phyloP scores from a whole-genome alignment of 30 jellyfish, hydroid and myxozoan genomes.

The Catostylus mosaicus region DNA sequence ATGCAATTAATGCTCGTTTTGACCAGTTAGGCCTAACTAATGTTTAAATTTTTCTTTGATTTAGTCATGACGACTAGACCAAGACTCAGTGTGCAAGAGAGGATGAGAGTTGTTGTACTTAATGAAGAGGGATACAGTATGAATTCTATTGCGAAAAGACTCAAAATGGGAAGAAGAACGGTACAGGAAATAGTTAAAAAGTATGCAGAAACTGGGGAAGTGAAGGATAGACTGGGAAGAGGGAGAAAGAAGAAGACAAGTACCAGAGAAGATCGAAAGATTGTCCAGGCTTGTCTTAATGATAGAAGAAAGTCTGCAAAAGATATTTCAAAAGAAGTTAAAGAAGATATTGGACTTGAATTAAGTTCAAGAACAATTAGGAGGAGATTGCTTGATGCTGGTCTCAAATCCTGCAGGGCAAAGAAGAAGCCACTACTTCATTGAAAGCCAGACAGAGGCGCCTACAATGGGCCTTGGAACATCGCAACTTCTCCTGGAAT shows the following conservation, averaged over 20 bases:
- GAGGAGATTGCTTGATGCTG: neutral
- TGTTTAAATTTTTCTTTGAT: neutral
- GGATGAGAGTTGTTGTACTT: neutral
- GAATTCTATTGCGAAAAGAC: neutral
- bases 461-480: conserved; percentile 15
- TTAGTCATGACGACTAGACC: neutral
- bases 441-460: neutral
- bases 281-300: neutral
- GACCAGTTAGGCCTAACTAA: too few species aligned
- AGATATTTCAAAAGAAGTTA: neutral
- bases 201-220: neutral
- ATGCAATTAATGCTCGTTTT: too few species aligned
- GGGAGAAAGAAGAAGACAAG: conserved; percentile 14
- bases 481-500: neutral
- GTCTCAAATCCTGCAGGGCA: neutral
- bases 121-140: neutral
- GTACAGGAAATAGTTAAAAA: neutral
- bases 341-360: conserved; percentile 6
- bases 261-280: neutral
- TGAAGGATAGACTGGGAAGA: neutral
- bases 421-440: neutral
- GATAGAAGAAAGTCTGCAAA: neutral
- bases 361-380: conserved; percentile 6
- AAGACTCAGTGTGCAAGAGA: neutral
- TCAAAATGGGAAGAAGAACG: neutral